Evolutionary conservation across 2,113 vertebrate genomes (phyloP), one percentile per base, ranked within the genome.

Genomic region (Pseudopipra pipra): DNA sequence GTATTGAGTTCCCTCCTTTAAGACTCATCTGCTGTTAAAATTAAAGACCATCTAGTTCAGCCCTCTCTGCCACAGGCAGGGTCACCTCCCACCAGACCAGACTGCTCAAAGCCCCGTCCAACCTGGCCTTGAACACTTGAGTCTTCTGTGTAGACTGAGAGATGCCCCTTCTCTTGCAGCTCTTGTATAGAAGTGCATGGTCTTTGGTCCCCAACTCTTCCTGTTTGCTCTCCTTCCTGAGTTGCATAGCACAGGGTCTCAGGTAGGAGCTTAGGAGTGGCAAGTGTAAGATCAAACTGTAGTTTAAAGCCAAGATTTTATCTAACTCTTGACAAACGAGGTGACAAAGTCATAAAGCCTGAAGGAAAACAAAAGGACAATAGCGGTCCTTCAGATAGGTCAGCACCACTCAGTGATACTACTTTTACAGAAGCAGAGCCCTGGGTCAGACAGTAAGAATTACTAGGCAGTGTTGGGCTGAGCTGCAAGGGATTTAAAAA

Each of bases 191-290:
- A 80, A 85, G 16, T 33, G 30, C 7, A 39, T 0, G 0, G 12
- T 37, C 18, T 79, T 61, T 35, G 35, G 21, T 33, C 7, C 18
- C 8, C 39, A 55, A 4, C 59, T 62, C 25, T 59, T 33, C 19
- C 18, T 0, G 0, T 49, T 71, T 2, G 0, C 8, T 52, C 8
- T 61, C 19, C 6, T 44, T 21, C 24, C 15, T 35, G 25, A 39
- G 5, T 49, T 88, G 28, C 13, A 37, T 2, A 65, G 13, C 31
- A 44, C 6, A 43, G 7, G 5, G 5, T 43, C 11, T 56, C 27
- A 44, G 15, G 5, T n/a, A 11, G 9, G 31, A 62, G 19, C 12
- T 25, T 30, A 16, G 47, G 31, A 93, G 44, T 23, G 11, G 9
- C 20, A 35, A 4, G 3, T 6, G 2, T 10, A 49, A 23, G 75